Evolutionary conservation across 2,797 vertebrate genomes (phyloP), one percentile per base, ranked within the genome.

Genomic region (Clarias fuscus): DNA sequence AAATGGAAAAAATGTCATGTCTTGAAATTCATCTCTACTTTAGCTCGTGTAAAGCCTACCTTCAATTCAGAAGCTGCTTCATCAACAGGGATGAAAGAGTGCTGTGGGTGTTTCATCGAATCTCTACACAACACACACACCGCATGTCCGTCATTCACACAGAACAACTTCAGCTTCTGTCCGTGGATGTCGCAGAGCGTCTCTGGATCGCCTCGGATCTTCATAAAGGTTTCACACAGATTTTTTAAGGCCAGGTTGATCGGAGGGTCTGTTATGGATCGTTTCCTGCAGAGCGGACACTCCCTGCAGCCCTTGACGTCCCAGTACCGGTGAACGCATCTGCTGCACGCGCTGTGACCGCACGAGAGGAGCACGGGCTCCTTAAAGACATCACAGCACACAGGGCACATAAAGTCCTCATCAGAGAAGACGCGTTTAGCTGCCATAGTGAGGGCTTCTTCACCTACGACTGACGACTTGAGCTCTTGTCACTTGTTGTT

Each of bases 271-370:
- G 0, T 24, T 0, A 1, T 5, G 0, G 24, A 76, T 15, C 61
- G 73, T 59, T 72, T 87, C 75, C 94, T 94, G 91, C 95, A 95
- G 7, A 96, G 85, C 0, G 95, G 95, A 1, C 95, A 95, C 0
- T 88, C 53, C 24, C 84, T 91, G 0, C 48, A 76, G 20, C 33
- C 64, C 81, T 91, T 87, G 7, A 33, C 86, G 1, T 91, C 90
- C 95, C 95, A 96, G 83, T 90, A 93, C 0, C 86, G 68, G 56
- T 86, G 89, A 78, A 95, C 88, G 22, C 95, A 96, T 4, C 2
- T 86, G 53, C 90, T 93, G 88, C 95, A 96, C 90, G 95, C 95
- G 90, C 94, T 96, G 92, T 96, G 95, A 20, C 95, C 94, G 76
- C 95, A 95, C n/a, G 88, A 61, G 0, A 95, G 93, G 0, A 95